Evolutionary conservation across 92 coral and sea anemone species (phyloP), one percentile per base, ranked within the genome.

Genomic region (Phenganax subtilis): DNA sequence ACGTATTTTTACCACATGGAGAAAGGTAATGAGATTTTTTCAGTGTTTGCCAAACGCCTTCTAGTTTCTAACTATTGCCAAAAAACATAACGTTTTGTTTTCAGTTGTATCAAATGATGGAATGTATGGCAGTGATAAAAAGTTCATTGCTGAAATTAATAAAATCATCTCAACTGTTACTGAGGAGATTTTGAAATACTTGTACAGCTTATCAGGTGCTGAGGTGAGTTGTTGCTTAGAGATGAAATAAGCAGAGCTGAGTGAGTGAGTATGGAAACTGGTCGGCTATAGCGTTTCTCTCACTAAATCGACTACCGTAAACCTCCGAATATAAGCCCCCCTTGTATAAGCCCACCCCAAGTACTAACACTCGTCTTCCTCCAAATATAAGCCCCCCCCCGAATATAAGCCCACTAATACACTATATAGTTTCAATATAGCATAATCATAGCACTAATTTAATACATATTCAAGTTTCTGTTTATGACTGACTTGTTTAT

Each of bases 91-190:
- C 51, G 31, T 83, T 66, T 64, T 54, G 9, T 72, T 83, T 76
- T 7, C 79, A 96, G 99, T 96, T 63, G 96, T 88, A 72, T 96
- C 99, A 37, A 96, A 96, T 51, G 99, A 96, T 78, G 88, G 84
- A 76, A 87, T 96, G 25, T 96, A 96, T 75, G 99, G 99, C 12
- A 77, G 88, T 66, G 99, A 96, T 57, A 93, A 90, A 86, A 96
- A 96, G 74, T 96, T 96, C 64, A 80, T 92, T 58, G 88, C 93
- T 12, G 99, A 96, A 82, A 87, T 96, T 64, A 85, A 84, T 80
- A 89, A 87, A 84, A 84, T 89, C 25, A 87, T 96, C 27, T 80
- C 90, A 28, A 92, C 99, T 0, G 72, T 96, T 14, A 83, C 89
- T 54, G 96, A 96, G 52, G 89, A 97, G 6, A 86, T 96, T 31